phyloP scores from a whole-genome alignment of 2,113 vertebrate species.

The Laterallus jamaicensis region DNA sequence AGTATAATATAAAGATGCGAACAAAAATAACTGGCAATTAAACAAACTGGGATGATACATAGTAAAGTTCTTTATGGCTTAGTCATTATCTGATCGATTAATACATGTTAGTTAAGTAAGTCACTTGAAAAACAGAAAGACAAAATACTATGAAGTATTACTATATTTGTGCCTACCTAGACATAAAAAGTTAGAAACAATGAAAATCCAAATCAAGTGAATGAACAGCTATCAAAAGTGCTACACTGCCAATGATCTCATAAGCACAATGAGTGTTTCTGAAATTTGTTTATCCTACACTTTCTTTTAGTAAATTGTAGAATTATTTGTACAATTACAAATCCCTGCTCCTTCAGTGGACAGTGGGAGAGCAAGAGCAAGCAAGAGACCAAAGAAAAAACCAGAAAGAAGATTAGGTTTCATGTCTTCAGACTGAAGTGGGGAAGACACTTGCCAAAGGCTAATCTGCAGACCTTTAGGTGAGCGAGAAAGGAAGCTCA shows the following conservation, averaged over 20 bases:
- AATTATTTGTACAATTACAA: not conserved
- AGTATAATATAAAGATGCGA: not conserved
- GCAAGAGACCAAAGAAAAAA: not conserved
- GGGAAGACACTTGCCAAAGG: not conserved
- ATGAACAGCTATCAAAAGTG: not conserved
- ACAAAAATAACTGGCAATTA: not conserved
- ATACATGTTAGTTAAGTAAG: not conserved
- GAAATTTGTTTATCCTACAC: not conserved
- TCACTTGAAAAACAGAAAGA: not conserved
- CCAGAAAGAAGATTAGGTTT: not conserved
- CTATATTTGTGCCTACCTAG: not conserved
- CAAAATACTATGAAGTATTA: not conserved
- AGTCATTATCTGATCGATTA: not conserved
- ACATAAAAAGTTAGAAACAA: not conserved
- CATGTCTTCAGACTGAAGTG: not conserved
- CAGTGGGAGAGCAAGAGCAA: not conserved
- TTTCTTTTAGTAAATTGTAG: not conserved
- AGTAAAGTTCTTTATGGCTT: not conserved
- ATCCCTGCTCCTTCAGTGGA: not conserved
- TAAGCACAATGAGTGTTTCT: not conserved
- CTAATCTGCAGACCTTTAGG: not conserved
- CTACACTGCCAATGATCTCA: not conserved
- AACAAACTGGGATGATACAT: not conserved
- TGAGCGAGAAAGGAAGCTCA: not conserved
- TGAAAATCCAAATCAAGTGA: not conserved